Evolutionary conservation across 2,888 invertebrate species (phyloP).

Genomic region (Leptinotarsa rubiginosa): DNA sequence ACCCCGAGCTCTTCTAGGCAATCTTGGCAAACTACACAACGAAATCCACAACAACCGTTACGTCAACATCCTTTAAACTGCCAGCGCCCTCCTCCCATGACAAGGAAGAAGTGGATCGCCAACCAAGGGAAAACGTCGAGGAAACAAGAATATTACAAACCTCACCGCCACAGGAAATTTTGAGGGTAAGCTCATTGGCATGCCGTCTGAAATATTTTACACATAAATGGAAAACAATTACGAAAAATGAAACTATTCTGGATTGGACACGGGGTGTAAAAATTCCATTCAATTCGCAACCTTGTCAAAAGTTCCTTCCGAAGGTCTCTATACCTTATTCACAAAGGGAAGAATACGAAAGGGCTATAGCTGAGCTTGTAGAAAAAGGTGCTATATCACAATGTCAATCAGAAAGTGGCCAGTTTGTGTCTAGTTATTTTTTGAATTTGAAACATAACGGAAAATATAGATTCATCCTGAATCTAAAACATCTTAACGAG

Average conservation of each 20-base stretch:
- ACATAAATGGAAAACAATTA: background rate
- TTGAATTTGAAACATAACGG: constrained; percentile 19
- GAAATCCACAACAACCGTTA: background rate
- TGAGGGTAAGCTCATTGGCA: background rate
- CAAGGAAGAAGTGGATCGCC: background rate
- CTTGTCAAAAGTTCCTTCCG: constrained; percentile 9
- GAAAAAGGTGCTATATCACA: background rate
- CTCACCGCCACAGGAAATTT: background rate
- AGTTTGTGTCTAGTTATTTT: constrained; percentile 18
- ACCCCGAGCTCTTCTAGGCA: background rate
- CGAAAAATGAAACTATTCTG: constrained; percentile 25
- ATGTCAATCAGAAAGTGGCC: background rate
- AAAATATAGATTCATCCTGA: too few relatives aligned
- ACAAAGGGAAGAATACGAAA: background rate
- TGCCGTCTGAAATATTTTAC: constrained; percentile 2
- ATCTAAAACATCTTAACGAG: too few relatives aligned
- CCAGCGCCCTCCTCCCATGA: background rate
- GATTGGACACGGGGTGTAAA: constrained; percentile 30
- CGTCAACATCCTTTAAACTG: background rate
- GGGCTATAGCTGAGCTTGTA: background rate
- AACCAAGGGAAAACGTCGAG: background rate
- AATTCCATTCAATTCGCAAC: constrained; percentile 26
- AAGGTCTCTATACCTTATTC: constrained; percentile 9
- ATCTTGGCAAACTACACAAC: background rate
- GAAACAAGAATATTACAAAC: background rate